Evolutionary conservation across 2,113 vertebrate genomes (phyloP), one percentile per base, ranked within the genome.

Genomic region (Eupsittula cactorum): DNA sequence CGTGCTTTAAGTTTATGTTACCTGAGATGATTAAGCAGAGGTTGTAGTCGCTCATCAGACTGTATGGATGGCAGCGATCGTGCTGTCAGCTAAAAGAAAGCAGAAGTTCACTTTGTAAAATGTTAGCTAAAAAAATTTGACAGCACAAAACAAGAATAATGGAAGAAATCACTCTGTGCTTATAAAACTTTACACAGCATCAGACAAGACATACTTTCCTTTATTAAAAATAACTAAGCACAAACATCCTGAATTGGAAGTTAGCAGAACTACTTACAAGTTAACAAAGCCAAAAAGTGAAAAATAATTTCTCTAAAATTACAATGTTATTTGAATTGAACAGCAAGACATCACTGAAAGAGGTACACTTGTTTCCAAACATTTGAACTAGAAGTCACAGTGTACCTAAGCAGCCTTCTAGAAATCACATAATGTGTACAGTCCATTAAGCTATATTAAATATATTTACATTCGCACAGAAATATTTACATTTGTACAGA

Each of bases 11-110:
- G 47, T 57, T 93, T 24, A 29, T 28, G 79, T 98, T 99, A 99
- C 99, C 99, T 99, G 98, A 99, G 99, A 97, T 99, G 99, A 97
- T 91, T 99, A 75, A 99, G 99, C 76, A 99, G 98, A 85, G 99
- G 99, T 67, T 99, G 99, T n/a, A 99, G 98, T 86, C 99, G 98
- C 97, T 99, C 99, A 59, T 99, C 99, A 91, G 99, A 99, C 93
- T 99, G 99, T 93, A 99, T 97, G 11, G 98, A 96, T 80, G 99
- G 99, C 80, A 99, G 96, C 0, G 99, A 99, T 93, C 99, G 98
- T 59, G 99, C 99, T 33, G 99, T 99, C 95, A 99, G 79, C 99
- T 99, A 94, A 67, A 98, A 98, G 31, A 63, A 97, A 95, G 97
- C 18, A 95, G 33, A 9, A 74, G 2, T 33, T 35, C 50, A 47